These are phyloP conservation scores for Lota lota DNA, from an alignment of 2,113 vertebrate genomes.

Conservation along the genomic window DNA sequence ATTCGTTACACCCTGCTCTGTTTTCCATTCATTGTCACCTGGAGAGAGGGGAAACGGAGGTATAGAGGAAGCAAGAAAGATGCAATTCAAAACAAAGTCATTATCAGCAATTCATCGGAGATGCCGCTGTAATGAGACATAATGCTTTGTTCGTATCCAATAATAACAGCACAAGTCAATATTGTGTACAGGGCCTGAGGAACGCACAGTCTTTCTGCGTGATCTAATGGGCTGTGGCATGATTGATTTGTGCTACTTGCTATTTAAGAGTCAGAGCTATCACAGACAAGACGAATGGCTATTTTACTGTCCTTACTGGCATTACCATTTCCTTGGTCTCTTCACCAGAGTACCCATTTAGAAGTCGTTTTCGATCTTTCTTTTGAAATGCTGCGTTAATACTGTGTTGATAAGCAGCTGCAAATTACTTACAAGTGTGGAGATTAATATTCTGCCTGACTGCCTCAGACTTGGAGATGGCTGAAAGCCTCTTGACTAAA, in stretches of 20 bases:
- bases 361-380: slow-evolving; percentile 15
- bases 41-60: slow-evolving; percentile 12
- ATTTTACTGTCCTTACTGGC: not conserved
- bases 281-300: slow-evolving; percentile 15
- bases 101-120: slow-evolving; percentile 17
- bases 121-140: not conserved
- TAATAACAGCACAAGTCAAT: slow-evolving; percentile 32
- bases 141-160: slow-evolving; percentile 25
- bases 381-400: slow-evolving; percentile 20
- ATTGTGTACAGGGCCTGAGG: slow-evolving; percentile 18
- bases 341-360: too few species aligned
- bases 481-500: slow-evolving; percentile 50
- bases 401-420: slow-evolving; percentile 46
- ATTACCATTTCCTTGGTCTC: too few species aligned
- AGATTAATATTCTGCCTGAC: slow-evolving; percentile 54
- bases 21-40: slow-evolving; percentile 29
- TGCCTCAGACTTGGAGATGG: slow-evolving; percentile 26
- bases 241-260: slow-evolving; percentile 21
- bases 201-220: slow-evolving; percentile 7
- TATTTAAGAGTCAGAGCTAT: not conserved
- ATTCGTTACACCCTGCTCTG: slow-evolving; percentile 12
- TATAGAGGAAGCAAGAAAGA: not conserved
- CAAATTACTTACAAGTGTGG: slow-evolving; percentile 31
- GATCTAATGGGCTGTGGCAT: slow-evolving; percentile 19
- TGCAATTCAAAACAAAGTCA: slow-evolving; percentile 19